Evolutionary conservation across 2,113 vertebrate species (phyloP).

Genomic region (Sporophila hypoxantha): DNA sequence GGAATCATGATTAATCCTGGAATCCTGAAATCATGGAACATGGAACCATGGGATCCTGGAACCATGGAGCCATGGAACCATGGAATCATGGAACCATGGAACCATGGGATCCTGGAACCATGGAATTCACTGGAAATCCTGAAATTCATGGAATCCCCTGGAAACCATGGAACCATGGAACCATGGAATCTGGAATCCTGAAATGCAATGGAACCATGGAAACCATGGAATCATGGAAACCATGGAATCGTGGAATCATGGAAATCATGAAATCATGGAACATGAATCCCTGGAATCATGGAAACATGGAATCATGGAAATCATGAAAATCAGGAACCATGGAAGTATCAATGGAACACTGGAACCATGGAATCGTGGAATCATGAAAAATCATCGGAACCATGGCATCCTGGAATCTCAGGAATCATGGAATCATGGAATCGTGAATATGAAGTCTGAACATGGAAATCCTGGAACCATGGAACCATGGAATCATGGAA

Average conservation of each 20-base stretch:
- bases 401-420: rapidly evolving
- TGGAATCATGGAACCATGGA: too few relatives aligned
- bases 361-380: rapidly evolving
- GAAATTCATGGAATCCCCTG: too few relatives aligned
- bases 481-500: rapidly evolving
- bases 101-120: rapidly evolving
- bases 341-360: rapidly evolving
- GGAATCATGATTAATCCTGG: rapidly evolving
- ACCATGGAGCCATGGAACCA: too few relatives aligned
- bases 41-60: too few relatives aligned
- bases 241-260: rapidly evolving
- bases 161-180: neutral
- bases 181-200: rapidly evolving
- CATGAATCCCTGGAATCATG: rapidly evolving
- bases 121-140: too few relatives aligned
- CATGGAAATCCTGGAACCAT: rapidly evolving
- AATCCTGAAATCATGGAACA: neutral
- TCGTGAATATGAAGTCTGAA: too few relatives aligned
- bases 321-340: too few relatives aligned
- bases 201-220: too few relatives aligned
- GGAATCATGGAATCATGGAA: rapidly evolving
- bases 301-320: rapidly evolving
- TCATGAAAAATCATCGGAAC: rapidly evolving
- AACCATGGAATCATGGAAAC: rapidly evolving
- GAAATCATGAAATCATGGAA: too few relatives aligned